Evolutionary conservation across 2,113 vertebrate genomes (phyloP), one percentile per base, ranked within the genome.

Genomic region (Neogobius melanostomus): DNA sequence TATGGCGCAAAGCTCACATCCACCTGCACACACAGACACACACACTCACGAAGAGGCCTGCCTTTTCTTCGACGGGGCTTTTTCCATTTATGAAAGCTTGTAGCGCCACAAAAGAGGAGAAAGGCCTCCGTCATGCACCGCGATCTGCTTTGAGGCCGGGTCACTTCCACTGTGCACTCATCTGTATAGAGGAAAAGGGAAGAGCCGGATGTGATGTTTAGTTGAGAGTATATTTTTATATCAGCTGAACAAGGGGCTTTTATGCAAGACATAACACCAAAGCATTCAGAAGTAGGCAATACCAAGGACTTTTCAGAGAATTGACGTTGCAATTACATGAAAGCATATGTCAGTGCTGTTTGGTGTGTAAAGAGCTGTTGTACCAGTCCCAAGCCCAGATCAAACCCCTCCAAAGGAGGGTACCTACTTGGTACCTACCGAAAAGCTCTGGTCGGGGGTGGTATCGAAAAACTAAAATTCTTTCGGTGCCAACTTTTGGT

Each of bases 1-100:
- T 74, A 50, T 7, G 54, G 68, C 46, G 71, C 69, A 47, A 72
- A 75, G 71, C 74, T 78, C 74, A 59, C 48, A 64, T 51, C 56
- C 43, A 56, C 75, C 57, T 57, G 57, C 67, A 60, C 76, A 46
- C 52, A 67, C 62, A 82, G 47, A 52, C 67, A 60, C 76, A 46
- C 52, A 67, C 62, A 82, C 61, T 72, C 78, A 71, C 28, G 6
- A 44, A 6, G 80, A 62, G 64, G 51, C 59, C 51, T 76, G 60
- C 71, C 77, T 82, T 76, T 73, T 81, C 79, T 73, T 67, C 71
- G 61, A 79, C 76, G 46, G 47, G 15, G 56, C 59, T 7, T 48
- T 60, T 59, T 59, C 56, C 66, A 65, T 28, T 72, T 52, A 81
- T 76, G 60, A 82, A 76, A 75, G 61, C 70, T 63, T 44, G 71